Evolutionary conservation across 2,113 vertebrate species (phyloP), one percentile per base, ranked within the genome.

Genomic region (Pomatostomus ruficeps): DNA sequence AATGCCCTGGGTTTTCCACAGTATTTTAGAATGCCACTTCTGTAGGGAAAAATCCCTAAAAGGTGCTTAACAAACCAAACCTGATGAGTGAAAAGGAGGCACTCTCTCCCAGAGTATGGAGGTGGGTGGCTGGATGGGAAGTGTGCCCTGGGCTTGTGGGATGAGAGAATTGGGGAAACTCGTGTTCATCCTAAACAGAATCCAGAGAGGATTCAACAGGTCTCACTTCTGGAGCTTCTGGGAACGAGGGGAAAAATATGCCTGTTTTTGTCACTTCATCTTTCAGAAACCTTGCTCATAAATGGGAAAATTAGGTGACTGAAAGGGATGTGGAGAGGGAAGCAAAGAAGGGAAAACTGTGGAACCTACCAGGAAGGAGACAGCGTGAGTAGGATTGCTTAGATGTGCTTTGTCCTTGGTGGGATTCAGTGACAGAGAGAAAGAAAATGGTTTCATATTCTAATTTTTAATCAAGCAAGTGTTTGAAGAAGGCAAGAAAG

Each of bases 101-200:
- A 10, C 21, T 3, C 36, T 57, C 19, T 88, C 23, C 31, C 13
- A 8, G 21, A 31, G 28, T 12, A 5, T 54, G 33, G 48, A 66
- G 35, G 7, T 59, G 59, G 22, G 5, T 42, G 38, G 23, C 6
- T 67, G 20, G 51, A 15, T 66, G 81, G 40, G 19, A 59, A 15
- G 5, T 12, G 28, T 42, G 16, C 20, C 17, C 14, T 51, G 19
- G 33, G 49, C 31, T 70, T 23, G 28, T 57, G 55, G 45, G 38
- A 38, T 18, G 12, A n/a, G 17, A 35, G 31, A 45, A 28, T 3
- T 61, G 16, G 25, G 8, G 15, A 46, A 24, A 54, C 11, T 17
- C 0, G 0, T 14, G 18, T 59, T 72, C 19, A 11, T 88, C 57
- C 22, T n/a, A 10, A 24, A 9, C 8, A 35, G 9, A 8, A 42